These are phyloP conservation scores for Momotus momota DNA, from an alignment of 2,797 vertebrate genomes.

Conservation along the genomic window DNA sequence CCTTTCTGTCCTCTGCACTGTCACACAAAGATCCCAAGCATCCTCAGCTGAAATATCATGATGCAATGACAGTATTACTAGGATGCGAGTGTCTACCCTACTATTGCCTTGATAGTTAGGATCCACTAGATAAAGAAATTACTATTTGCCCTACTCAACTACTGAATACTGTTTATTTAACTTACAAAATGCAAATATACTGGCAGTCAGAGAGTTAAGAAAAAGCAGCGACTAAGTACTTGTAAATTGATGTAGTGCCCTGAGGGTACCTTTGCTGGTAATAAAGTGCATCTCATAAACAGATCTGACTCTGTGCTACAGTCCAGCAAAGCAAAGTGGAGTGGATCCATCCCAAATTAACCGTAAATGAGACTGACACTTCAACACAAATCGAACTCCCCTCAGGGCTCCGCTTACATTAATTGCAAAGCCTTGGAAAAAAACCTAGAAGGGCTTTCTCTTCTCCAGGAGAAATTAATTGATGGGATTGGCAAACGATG, in stretches of 20 bases:
- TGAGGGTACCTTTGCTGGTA: neutral
- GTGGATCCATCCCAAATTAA: neutral
- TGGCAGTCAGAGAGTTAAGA: slow-evolving; percentile 26
- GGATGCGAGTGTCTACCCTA: neutral
- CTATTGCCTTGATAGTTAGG: neutral
- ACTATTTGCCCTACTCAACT: neutral
- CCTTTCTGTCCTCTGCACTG: neutral
- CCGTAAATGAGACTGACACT: slow-evolving; percentile 17
- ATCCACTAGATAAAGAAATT: neutral
- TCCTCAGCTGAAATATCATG: neutral
- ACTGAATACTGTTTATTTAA: neutral
- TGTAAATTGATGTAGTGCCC: slow-evolving; percentile 27
- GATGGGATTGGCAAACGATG: neutral
- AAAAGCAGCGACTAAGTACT: neutral
- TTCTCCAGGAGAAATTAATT: neutral
- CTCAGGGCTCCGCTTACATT: neutral
- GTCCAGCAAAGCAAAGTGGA: slow-evolving; percentile 20
- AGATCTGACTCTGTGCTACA: neutral
- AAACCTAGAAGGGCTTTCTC: neutral
- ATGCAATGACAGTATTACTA: neutral
- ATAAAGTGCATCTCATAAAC: slow-evolving; percentile 17
- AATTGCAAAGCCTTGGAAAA: slow-evolving; percentile 17
- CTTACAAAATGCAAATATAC: neutral
- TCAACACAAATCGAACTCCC: neutral
- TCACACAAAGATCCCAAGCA: neutral